Evolutionary conservation across 2,113 vertebrate species (phyloP).

Genomic region (Tenrec ecaudatus): DNA sequence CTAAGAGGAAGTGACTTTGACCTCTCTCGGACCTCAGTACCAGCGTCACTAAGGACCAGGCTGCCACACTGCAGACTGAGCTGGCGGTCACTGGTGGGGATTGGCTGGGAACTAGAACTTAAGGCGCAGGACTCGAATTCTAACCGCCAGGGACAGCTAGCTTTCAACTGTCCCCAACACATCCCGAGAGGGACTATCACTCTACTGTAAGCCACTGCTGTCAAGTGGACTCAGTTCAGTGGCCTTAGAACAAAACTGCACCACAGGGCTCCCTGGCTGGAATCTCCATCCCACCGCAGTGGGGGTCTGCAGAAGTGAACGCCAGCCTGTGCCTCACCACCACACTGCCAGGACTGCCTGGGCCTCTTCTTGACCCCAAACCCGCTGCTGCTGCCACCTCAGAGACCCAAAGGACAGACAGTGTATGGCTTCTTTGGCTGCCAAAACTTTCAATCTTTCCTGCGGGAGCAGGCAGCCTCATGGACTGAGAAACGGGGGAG

Average conservation of each 20-base stretch:
- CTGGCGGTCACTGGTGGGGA: too few species aligned
- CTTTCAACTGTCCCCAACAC: background rate
- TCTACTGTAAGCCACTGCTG: background rate
- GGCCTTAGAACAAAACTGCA: background rate
- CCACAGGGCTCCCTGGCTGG: background rate
- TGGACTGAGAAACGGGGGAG: too few species aligned
- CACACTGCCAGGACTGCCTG: too few species aligned
- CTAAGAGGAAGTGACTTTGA: background rate
- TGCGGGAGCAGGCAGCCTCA: background rate
- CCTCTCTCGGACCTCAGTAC: background rate
- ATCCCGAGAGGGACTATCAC: background rate
- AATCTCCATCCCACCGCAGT: too few species aligned
- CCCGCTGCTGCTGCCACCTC: too few species aligned
- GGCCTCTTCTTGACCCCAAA: too few species aligned
- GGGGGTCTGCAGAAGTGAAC: too few species aligned
- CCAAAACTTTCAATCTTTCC: background rate
- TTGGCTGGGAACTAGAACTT: background rate
- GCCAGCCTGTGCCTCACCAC: too few species aligned
- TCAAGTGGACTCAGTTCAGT: background rate
- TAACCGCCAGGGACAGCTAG: background rate
- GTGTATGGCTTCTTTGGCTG: too few species aligned
- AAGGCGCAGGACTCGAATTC: background rate
- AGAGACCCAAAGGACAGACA: too few species aligned
- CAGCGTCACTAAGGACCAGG: background rate
- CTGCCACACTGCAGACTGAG: background rate